Conservation (phyloP, 2,888 invertebrate species). For the Leptopterna dolabrata region DNA sequence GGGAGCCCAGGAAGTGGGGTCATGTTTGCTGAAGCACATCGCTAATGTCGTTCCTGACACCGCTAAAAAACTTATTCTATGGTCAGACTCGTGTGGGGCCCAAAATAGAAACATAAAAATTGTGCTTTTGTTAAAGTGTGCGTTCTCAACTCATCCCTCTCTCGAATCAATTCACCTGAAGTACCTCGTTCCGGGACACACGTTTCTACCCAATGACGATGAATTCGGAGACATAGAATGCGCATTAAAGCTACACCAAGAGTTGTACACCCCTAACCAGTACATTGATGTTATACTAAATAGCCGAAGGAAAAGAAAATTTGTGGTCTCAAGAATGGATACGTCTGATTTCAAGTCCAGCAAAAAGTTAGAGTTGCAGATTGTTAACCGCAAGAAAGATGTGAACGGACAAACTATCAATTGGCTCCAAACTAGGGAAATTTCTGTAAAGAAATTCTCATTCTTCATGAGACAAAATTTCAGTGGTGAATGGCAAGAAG, state of each 20-base stretch:
- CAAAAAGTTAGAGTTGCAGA: not conserved
- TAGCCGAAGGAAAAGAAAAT: not conserved
- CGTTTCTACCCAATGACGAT: not conserved
- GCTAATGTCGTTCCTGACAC: not conserved
- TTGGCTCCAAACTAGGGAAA: not conserved
- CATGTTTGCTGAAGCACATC: slow-evolving; percentile 62
- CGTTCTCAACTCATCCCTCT: not conserved
- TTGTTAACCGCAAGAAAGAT: not conserved
- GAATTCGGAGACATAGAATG: not conserved
- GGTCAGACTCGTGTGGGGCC: not conserved
- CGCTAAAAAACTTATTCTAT: not conserved
- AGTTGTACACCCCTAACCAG: not conserved
- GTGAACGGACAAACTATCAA: not conserved
- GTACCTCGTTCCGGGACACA: not conserved
- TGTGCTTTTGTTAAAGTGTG: not conserved
- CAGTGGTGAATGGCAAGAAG: too few relatives aligned
- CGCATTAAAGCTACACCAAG: not conserved
- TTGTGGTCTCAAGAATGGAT: not conserved
- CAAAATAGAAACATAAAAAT: not conserved
- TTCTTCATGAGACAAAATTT: too few relatives aligned
- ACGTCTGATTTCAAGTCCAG: not conserved
- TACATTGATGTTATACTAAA: not conserved
- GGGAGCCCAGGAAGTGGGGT: slow-evolving; percentile 60
- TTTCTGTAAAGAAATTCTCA: not conserved
- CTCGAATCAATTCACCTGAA: not conserved